These are phyloP conservation scores for Danio kyathit DNA, from an alignment of 2,797 vertebrate genomes.

Conservation along the genomic window DNA sequence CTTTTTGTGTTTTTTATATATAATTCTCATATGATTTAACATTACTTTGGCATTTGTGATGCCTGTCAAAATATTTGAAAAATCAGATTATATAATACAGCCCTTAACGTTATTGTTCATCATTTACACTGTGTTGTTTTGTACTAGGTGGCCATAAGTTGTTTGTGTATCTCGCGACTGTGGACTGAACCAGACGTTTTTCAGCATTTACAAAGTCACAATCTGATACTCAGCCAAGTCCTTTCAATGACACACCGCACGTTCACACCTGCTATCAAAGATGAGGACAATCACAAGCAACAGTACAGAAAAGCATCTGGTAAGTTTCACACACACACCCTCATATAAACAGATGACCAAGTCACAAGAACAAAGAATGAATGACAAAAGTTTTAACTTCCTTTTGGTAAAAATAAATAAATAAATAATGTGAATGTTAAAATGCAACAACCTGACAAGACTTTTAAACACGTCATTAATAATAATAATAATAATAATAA, in stretches of 20 bases:
- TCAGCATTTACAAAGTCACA: neutral
- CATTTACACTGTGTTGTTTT: neutral
- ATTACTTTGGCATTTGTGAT: too few species aligned
- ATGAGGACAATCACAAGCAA: conserved; percentile 69
- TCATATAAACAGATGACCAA: conserved; percentile 34
- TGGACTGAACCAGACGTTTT: neutral
- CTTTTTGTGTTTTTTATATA: too few species aligned
- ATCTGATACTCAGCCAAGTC: conserved; percentile 5
- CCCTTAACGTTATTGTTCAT: too few species aligned
- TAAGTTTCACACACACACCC: conserved; percentile 42
- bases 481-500: too few species aligned
- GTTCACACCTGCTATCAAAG: conserved; percentile 66
- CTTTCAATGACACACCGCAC: conserved; percentile 59
- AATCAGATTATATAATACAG: too few species aligned
- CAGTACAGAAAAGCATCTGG: conserved; percentile 81
- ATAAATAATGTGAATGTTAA: neutral
- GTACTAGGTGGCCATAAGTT: neutral
- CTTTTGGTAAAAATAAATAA: too few species aligned
- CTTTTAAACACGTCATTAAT: neutral
- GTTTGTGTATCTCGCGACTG: neutral
- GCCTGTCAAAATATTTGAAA: too few species aligned
- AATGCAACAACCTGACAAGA: neutral
- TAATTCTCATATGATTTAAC: too few species aligned
- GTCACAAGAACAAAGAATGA: neutral
- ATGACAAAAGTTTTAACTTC: neutral